These are phyloP conservation scores for Solenopsis fugax DNA, from an alignment of 1,140 invertebrate species.

Conservation along the genomic window DNA sequence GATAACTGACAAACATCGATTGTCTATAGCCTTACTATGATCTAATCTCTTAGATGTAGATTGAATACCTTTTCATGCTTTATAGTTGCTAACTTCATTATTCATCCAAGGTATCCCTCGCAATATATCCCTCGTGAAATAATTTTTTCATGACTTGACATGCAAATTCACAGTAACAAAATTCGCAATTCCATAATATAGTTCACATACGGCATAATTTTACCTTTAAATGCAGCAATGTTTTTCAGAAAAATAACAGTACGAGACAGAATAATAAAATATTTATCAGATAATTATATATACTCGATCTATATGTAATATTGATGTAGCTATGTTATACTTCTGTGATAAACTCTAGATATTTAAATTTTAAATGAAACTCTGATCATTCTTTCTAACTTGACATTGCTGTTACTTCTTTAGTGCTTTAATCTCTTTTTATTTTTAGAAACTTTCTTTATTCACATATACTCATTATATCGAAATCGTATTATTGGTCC, in stretches of 20 bases:
- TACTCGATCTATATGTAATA: no score
- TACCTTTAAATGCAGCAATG: background rate
- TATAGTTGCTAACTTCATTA: background rate
- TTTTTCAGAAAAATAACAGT: background rate
- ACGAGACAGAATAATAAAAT: background rate
- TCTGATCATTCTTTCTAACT: no score
- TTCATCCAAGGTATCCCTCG: background rate
- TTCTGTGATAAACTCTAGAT: no score
- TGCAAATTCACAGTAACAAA: background rate
- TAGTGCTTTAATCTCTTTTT: no score
- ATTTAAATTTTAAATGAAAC: no score
- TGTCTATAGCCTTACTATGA: background rate
- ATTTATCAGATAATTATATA: background rate
- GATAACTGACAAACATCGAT: background rate
- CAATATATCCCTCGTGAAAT: background rate
- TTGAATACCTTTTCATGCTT: background rate
- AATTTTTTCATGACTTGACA: conserved; percentile 3
- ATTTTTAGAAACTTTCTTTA: no score
- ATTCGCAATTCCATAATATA: background rate
- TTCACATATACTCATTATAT: no score
- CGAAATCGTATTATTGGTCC: no score
- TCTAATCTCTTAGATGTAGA: background rate
- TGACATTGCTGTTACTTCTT: no score
- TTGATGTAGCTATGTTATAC: no score
- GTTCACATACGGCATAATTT: background rate